These are phyloP conservation scores for Panthera tigris DNA, from an alignment of 2,113 vertebrate species.

Conservation along the genomic window DNA sequence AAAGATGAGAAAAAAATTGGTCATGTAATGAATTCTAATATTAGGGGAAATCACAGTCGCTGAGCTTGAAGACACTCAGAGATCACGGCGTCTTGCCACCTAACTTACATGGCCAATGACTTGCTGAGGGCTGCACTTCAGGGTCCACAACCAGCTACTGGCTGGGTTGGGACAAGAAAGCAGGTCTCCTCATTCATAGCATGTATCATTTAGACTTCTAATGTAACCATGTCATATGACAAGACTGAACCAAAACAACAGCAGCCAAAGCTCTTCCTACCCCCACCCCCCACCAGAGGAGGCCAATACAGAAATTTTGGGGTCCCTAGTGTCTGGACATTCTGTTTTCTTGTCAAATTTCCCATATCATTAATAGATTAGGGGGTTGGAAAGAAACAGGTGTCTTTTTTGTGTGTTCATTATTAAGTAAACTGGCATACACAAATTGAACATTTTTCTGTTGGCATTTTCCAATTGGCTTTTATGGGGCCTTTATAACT, in stretches of 20 bases:
- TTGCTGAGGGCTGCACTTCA: not conserved
- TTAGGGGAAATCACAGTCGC: not conserved
- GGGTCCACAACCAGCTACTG: not conserved
- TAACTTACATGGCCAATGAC: not conserved
- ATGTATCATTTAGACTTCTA: rapidly evolving
- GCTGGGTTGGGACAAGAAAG: too few relatives aligned
- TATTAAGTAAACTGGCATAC: constrained; percentile 39
- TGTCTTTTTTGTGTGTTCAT: not conserved
- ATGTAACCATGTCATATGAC: rapidly evolving
- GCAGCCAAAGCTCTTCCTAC: not conserved
- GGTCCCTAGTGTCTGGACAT: not conserved
- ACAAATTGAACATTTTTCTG: not conserved
- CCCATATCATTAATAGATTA: not conserved
- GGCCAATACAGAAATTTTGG: not conserved
- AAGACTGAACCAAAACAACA: not conserved
- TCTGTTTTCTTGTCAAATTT: not conserved
- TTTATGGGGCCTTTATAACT: constrained; percentile 14
- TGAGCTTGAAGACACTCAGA: not conserved
- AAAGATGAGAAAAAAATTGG: not conserved
- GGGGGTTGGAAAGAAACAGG: not conserved
- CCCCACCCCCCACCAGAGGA: not conserved
- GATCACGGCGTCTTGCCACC: not conserved
- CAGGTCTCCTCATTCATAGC: not conserved
- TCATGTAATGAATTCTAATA: not conserved
- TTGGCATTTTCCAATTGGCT: constrained; percentile 38